These are phyloP conservation scores for Gnathonemus longibarbis DNA, from an alignment of 2,113 vertebrate species.

Conservation along the genomic window DNA sequence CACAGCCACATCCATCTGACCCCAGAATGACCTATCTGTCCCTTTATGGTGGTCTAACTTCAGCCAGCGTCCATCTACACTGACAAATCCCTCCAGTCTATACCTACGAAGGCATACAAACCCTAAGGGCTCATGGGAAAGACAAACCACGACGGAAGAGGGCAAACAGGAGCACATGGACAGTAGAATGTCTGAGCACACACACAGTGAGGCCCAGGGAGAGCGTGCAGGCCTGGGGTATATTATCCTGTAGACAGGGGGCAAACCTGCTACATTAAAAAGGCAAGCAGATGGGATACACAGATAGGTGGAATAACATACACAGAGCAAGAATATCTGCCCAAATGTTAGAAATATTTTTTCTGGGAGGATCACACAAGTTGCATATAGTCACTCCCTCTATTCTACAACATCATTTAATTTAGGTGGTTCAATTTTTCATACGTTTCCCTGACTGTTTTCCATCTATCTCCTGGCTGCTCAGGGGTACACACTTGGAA, in stretches of 20 bases:
- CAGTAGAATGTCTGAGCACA: not conserved
- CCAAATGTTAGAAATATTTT: not conserved
- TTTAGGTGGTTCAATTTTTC: not conserved
- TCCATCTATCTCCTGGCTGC: not conserved
- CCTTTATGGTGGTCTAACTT: not conserved
- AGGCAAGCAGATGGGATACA: not conserved
- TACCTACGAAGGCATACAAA: not conserved
- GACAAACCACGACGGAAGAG: not conserved
- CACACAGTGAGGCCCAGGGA: not conserved
- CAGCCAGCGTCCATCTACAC: not conserved
- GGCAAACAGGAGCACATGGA: not conserved
- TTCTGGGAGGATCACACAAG: not conserved
- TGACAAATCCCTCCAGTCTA: not conserved
- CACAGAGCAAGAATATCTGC: not conserved
- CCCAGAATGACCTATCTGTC: not conserved
- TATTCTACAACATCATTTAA: not conserved
- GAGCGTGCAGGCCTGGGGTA: not conserved
- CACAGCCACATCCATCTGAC: not conserved
- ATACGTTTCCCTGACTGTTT: not conserved
- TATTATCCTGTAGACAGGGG: not conserved
- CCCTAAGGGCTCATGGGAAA: not conserved
- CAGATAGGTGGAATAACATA: not conserved
- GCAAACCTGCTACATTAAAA: not conserved
- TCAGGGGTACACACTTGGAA: not conserved
- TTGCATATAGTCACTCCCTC: not conserved